Base-by-base conservation (phyloP, 2,113 vertebrate genomes). In the Oceanodroma tethys region DNA sequence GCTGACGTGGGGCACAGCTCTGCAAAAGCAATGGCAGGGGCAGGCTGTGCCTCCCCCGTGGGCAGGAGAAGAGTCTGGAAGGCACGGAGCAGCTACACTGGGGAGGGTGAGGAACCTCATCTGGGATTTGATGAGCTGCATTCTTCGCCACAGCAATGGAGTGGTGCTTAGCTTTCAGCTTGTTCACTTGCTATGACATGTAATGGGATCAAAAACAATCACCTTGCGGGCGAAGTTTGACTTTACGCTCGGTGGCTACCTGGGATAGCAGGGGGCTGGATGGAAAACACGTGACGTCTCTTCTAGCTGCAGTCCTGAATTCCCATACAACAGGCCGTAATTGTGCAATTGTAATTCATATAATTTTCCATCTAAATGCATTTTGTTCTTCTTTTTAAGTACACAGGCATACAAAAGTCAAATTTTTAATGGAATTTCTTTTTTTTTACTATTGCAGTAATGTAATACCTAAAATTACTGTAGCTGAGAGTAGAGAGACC, bases 11-110 rank as follows among this genome's bases (percentile, higher is more conserved):
- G 42, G 32, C 10, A 5, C 40, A 59, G 34, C 29, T 80, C 53
- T 34, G 16, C 36, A 40, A 16, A 80, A 40, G 48, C 29, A 25
- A 23, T 10, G 68, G 48, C 34, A 16, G 2, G 7, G 76, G 19
- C 42, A 48, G 42, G 34, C 50, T 3, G 1, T 53, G 34, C 30
- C 9, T 48, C 16, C 10, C 5, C 40, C 0, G 1, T 3, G 17
- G 21, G n/a, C 55, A 25, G 42, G 42, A 19, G 16, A 36, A 18
- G 30, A 7, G 10, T 2, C 15, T 3, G 32, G 43, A 66, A 60
- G 25, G 45, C 34, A 45, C 0, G 0, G 34, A 48, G 42, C 53
- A 25, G 47, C 42, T 36, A 22, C 4, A 2, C 15, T 10, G 55
- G 48, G 22, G 68, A 81, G 30, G 42, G 7, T 16, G 47, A 59